A percentile compares a stretch with the other conserved stretches of the same genome.
Conservation (phyloP, 2,797 vertebrate species). For the Cirrhinus mrigala region DNA sequence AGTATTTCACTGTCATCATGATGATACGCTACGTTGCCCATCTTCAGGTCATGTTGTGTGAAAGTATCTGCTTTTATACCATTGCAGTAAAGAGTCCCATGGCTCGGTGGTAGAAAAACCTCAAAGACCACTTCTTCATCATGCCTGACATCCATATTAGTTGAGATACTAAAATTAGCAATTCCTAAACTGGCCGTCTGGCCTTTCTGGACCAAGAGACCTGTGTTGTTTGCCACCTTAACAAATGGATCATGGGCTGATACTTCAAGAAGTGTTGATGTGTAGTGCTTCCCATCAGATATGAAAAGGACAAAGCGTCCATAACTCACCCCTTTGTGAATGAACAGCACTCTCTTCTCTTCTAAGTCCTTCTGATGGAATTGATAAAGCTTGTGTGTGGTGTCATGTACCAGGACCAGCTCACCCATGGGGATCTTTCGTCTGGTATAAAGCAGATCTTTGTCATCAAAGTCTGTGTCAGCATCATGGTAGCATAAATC, state of each 20-base stretch:
- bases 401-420: conserved; percentile 82
- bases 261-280: conserved; percentile 85
- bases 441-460: conserved; percentile 86
- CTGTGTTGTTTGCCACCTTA: conserved; percentile 84
- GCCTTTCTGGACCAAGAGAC: conserved; percentile 83
- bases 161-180: conserved; percentile 84
- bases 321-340: conserved; percentile 83
- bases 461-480: conserved; percentile 88
- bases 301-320: conserved; percentile 90
- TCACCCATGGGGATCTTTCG: conserved; percentile 89
- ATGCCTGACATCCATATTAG: conserved; percentile 88
- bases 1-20: conserved; percentile 80
- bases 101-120: conserved; percentile 79
- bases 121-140: conserved; percentile 81
- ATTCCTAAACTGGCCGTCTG: conserved; percentile 73
- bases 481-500: conserved; percentile 88
- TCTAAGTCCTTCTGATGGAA: conserved; percentile 87
- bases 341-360: conserved; percentile 85
- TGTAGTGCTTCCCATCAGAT: conserved; percentile 89
- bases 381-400: conserved; percentile 84
- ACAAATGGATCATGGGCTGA: conserved; percentile 86
- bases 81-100: conserved; percentile 80
- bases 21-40: conserved; percentile 77
- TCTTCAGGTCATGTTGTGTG: conserved; percentile 82
- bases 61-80: conserved; percentile 74